A percentile compares a stretch with the other conserved stretches of the same genome.
These are phyloP conservation scores for Karalla daura DNA, from an alignment of 2,797 vertebrate species.

Conservation along the genomic window DNA sequence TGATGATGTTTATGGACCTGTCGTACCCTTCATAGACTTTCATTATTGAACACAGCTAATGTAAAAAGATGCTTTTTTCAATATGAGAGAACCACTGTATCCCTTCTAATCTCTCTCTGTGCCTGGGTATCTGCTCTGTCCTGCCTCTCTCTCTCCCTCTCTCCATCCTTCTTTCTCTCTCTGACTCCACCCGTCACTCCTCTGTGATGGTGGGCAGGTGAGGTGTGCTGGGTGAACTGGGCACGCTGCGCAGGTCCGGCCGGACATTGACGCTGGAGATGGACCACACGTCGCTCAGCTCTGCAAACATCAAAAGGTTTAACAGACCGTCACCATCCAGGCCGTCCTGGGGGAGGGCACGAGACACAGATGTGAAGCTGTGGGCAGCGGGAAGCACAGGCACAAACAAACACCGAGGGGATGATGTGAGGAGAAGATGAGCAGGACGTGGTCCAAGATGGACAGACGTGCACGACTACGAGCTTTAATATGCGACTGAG, in stretches of 20 bases:
- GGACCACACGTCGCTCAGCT: conserved; percentile 86
- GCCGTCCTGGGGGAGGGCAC: neutral
- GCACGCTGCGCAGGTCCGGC: conserved; percentile 63
- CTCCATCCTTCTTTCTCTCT: neutral
- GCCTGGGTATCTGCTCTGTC: neutral
- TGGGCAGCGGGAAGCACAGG: neutral
- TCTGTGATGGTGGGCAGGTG: conserved; percentile 83
- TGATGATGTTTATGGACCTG: no score
- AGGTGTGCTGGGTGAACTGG: conserved; percentile 58
- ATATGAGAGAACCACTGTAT: no score
- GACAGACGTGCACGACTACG: no score
- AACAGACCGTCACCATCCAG: neutral
- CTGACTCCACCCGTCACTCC: conserved; percentile 55
- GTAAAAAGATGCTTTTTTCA: no score
- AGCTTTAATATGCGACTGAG: no score
- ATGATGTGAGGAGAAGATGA: neutral
- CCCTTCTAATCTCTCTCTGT: neutral
- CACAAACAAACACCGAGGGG: neutral
- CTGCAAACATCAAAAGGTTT: conserved; percentile 62
- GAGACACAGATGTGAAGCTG: neutral
- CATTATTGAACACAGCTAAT: no score
- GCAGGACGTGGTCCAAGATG: no score
- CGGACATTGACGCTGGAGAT: conserved; percentile 78
- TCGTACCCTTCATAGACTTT: no score
- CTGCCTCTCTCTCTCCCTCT: neutral